phyloP scores from a whole-genome alignment of 2,888 invertebrate genomes.

The Quadroppia sp. region DNA sequence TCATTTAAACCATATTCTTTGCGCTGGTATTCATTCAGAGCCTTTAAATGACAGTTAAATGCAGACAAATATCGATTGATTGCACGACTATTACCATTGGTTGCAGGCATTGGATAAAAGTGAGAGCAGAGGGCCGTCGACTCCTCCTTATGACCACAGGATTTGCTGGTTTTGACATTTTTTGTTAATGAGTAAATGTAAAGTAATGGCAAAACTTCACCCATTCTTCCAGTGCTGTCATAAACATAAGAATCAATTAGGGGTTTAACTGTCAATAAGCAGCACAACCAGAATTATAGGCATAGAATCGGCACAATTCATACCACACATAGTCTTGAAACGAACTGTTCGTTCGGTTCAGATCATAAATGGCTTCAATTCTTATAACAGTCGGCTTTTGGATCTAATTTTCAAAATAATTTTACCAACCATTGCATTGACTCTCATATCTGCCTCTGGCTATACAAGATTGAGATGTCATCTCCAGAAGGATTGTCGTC shows the following conservation, averaged over 20 bases:
- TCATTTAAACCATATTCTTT: too few species aligned
- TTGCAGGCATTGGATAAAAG: neutral
- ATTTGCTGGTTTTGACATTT: slow-evolving; percentile 34
- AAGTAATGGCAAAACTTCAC: neutral
- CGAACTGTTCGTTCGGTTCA: neutral
- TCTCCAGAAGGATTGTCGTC: slow-evolving; percentile 41
- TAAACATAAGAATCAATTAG: slow-evolving; percentile 3
- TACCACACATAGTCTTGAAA: neutral
- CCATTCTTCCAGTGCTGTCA: slow-evolving; percentile 28
- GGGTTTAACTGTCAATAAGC: slow-evolving; percentile 6
- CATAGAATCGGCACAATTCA: neutral
- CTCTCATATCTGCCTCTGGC: slow-evolving; percentile 13
- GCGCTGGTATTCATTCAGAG: too few species aligned
- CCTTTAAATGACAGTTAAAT: too few species aligned
- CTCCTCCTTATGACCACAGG: slow-evolving; percentile 8
- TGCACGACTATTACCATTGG: neutral
- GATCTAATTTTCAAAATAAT: slow-evolving; percentile 25
- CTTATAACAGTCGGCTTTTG: slow-evolving; percentile 3
- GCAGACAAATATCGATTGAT: too few species aligned
- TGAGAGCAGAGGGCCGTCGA: neutral
- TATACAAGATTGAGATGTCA: slow-evolving; percentile 39
- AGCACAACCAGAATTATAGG: slow-evolving; percentile 4
- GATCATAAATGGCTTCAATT: slow-evolving; percentile 16
- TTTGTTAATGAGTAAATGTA: slow-evolving; percentile 26
- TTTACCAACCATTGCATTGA: slow-evolving; percentile 3